Evolutionary conservation across 1,140 invertebrate genomes (phyloP), one percentile per base, ranked within the genome.

Genomic region (Contarinia nasturtii): DNA sequence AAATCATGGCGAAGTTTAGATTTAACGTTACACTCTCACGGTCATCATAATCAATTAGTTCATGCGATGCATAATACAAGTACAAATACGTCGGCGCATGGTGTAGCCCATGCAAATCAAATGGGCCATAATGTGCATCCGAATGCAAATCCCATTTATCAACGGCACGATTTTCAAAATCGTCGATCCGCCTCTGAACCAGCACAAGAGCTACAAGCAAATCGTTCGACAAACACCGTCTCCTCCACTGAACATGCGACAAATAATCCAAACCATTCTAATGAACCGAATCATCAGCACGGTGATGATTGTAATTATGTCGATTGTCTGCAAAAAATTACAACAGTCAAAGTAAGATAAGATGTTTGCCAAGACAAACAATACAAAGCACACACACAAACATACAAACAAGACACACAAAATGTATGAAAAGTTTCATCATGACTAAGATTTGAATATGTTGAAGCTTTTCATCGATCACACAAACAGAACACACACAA

Each of bases 1-100:
- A 48, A 47, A 38, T 22, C 19, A 43, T 78, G 76, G 76, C 68
- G 71, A 52, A 76, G 74, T 59, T 60, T 79, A 51, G 75, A 79
- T 59, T 67, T 73, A 72, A 50, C 63, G 40, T 22, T 41, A 40
- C 21, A 37, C 33, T 27, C 27, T 27, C 27, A 27, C 44, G n/a
- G 33, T 19, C 33, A 27, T 45, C 20, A 45, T 11, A 19, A 15
- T 27, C 22, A 45, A 3, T 45, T 33, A 22, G 18, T 3, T 15
- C 37, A 15, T 33, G 27, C 10, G 27, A 27, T 10, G 27, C 27
- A 27, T 27, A 10, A 10, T 27, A 10, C 27, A 27, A 27, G 27
- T 27, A 10, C 27, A 27, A 27, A 27, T 27, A 10, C 10, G 27
- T 5, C 27, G 27, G 27, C 27, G 27, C 27, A 27, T 27, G 27